phyloP scores from a whole-genome alignment of 2,113 vertebrate species.

The Pungitius pungitius region DNA sequence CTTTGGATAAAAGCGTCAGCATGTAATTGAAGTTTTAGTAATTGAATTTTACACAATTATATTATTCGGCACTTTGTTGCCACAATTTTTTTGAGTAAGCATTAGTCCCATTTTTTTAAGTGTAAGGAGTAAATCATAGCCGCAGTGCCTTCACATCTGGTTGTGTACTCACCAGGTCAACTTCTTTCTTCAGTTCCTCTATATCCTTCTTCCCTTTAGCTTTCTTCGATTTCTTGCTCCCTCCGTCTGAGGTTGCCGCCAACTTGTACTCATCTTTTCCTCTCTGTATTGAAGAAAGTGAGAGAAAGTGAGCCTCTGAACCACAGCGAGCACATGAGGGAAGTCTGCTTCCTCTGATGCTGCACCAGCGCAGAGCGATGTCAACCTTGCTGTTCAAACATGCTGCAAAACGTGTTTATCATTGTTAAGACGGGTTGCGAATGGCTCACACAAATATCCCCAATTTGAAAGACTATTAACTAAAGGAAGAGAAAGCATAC shows the following conservation, averaged over 20 bases:
- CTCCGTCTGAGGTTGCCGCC: slow-evolving; percentile 89
- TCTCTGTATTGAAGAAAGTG: slow-evolving; percentile 60
- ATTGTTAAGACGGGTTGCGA: slow-evolving; percentile 10
- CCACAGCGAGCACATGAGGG: slow-evolving; percentile 2
- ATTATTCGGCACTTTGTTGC: too few species aligned
- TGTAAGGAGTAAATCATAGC: not conserved
- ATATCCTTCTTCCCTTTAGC: slow-evolving; percentile 84
- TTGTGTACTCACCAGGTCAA: slow-evolving; percentile 85
- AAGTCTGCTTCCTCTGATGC: slow-evolving; percentile 15
- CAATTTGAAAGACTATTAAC: not conserved
- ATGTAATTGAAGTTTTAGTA: too few species aligned
- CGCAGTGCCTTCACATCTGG: not conserved
- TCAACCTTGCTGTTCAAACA: slow-evolving; percentile 48
- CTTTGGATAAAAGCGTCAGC: too few species aligned
- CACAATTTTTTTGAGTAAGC: too few species aligned
- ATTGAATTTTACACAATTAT: too few species aligned
- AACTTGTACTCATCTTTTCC: slow-evolving; percentile 92
- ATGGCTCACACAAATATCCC: not conserved
- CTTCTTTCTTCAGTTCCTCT: slow-evolving; percentile 97
- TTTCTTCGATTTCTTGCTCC: slow-evolving; percentile 81
- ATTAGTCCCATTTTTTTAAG: too few species aligned
- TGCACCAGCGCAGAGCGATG: not conserved
- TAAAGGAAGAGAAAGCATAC: not conserved
- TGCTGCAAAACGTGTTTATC: slow-evolving; percentile 33
- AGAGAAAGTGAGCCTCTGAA: slow-evolving; percentile 26